These are phyloP conservation scores for Hermaeophaga mercurialis DNA, from an alignment of 2,888 invertebrate genomes.

Conservation along the genomic window DNA sequence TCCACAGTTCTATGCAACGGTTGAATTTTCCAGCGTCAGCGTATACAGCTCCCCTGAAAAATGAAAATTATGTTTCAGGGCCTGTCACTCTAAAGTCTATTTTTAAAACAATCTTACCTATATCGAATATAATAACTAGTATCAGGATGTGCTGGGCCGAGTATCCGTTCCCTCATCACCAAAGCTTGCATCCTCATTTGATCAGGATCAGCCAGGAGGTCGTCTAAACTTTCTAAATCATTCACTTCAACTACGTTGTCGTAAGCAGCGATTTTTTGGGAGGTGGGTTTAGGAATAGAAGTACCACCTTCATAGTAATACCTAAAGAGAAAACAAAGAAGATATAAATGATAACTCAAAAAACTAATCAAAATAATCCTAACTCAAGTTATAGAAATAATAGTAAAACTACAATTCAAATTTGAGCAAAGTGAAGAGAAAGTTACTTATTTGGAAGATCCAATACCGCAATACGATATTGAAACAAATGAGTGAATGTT, in stretches of 20 bases:
- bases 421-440: too few species aligned
- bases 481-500: too few species aligned
- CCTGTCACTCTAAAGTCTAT: too few species aligned
- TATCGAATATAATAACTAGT: constrained; percentile 96
- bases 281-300: constrained; percentile 74
- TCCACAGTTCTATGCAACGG: constrained; percentile 93
- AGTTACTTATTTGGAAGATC: too few species aligned
- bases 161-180: constrained; percentile 88
- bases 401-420: too few species aligned
- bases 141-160: constrained; percentile 92
- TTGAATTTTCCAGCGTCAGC: constrained; percentile 92
- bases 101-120: too few species aligned
- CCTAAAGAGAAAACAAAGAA: constrained; percentile 39
- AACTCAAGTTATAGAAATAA: too few species aligned
- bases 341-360: too few species aligned
- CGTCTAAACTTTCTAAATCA: constrained; percentile 78
- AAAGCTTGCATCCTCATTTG: constrained; percentile 96
- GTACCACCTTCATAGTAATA: constrained; percentile 61
- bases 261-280: constrained; percentile 79
- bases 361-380: too few species aligned
- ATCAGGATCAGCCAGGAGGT: constrained; percentile 90
- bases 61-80: neutral
- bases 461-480: too few species aligned
- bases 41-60: constrained; percentile 64
- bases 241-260: constrained; percentile 85